Conservation (phyloP, 2,888 invertebrate genomes). For the Cylindroiulus punctatus region DNA sequence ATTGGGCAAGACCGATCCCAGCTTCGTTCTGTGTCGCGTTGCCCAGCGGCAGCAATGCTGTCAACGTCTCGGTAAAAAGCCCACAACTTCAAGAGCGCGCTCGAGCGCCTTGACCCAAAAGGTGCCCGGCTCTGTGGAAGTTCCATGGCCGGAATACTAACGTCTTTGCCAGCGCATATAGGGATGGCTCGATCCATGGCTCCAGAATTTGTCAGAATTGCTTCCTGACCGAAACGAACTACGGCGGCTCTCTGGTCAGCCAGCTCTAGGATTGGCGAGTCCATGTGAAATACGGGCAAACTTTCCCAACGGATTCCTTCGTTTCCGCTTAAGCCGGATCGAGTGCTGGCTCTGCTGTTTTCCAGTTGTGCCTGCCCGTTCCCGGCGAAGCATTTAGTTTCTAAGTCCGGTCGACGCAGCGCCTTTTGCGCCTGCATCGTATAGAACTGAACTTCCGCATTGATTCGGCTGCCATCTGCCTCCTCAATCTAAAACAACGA, state of each 20-base stretch:
- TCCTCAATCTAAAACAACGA: constrained; percentile 56
- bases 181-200: not conserved
- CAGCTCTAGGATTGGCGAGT: not conserved
- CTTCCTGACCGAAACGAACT: constrained; percentile 23
- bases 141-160: not conserved
- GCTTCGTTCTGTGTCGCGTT: not conserved
- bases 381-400: not conserved
- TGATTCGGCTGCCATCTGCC: constrained; percentile 25
- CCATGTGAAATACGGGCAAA: constrained; percentile 5
- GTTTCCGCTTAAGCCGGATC: not conserved
- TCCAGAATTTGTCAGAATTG: not conserved
- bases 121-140: not conserved
- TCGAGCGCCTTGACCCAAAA: not conserved
- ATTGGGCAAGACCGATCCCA: not conserved
- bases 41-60: not conserved
- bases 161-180: not conserved
- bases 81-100: not conserved
- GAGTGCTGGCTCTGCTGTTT: not conserved
- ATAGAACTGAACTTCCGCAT: constrained; percentile 44
- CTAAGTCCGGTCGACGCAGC: constrained; percentile 6
- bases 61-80: not conserved
- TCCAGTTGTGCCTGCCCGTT: not conserved
- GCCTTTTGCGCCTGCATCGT: constrained; percentile 7
- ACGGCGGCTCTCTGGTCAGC: not conserved
- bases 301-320: constrained; percentile 37